These are phyloP conservation scores for Chiloscyllium punctatum DNA, from an alignment of 2,797 vertebrate genomes.

Conservation along the genomic window DNA sequence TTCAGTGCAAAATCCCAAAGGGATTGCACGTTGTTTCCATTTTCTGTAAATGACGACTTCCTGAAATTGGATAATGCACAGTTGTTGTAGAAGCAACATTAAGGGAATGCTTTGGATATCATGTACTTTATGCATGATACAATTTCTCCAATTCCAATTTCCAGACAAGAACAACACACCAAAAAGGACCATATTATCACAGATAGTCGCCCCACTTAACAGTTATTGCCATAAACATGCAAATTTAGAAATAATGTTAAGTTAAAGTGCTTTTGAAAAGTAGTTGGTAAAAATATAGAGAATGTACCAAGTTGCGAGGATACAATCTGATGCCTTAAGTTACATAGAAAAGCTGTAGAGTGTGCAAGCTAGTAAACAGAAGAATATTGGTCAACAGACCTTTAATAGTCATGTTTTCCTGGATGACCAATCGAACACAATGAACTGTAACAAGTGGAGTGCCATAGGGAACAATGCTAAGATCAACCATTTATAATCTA, in stretches of 20 bases:
- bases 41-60: neutral
- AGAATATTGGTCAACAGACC: too few species aligned
- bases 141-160: neutral
- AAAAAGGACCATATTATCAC: neutral
- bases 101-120: neutral
- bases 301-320: neutral
- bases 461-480: too few species aligned
- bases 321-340: neutral
- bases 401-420: too few species aligned
- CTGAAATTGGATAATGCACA: neutral
- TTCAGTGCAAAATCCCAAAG: neutral
- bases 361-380: too few species aligned
- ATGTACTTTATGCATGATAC: neutral
- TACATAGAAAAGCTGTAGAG: neutral
- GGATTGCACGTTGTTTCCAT: neutral
- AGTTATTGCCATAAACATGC: neutral
- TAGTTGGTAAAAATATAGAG: neutral
- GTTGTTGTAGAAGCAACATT: neutral
- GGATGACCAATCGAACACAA: too few species aligned
- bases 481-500: too few species aligned
- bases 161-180: neutral
- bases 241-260: too few species aligned
- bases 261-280: neutral
- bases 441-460: too few species aligned
- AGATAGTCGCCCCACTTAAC: neutral